A percentile compares a stretch with the other conserved stretches of the same genome.
phyloP scores from a whole-genome alignment of 23 tunicate species.

The Corella eumyota region DNA sequence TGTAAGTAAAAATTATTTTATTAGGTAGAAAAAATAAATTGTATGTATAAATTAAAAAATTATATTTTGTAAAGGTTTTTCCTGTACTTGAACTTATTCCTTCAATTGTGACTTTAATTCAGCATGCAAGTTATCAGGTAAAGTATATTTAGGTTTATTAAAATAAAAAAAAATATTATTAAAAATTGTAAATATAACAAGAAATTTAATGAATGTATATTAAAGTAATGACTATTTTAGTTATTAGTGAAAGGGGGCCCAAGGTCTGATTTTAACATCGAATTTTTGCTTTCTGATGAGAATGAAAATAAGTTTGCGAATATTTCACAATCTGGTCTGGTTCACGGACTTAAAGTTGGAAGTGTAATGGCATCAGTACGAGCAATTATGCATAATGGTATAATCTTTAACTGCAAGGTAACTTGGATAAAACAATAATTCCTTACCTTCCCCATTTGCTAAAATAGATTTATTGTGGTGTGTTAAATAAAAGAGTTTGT shows the following conservation, averaged over 20 bases:
- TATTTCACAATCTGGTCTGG: constrained; percentile 42
- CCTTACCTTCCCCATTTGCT: too few relatives aligned
- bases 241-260: constrained; percentile 39
- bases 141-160: background rate
- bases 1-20: constrained; percentile 12
- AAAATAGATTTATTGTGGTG: too few relatives aligned
- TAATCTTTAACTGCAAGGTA: constrained; percentile 48
- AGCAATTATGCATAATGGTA: constrained; percentile 50
- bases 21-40: background rate
- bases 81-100: constrained; percentile 31
- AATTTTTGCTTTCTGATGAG: constrained; percentile 5
- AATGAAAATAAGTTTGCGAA: background rate
- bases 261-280: constrained; percentile 37
- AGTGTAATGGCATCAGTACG: constrained; percentile 11
- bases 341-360: constrained; percentile 21
- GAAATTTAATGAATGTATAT: too few relatives aligned
- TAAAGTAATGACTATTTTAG: constrained; percentile 1
- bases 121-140: constrained; percentile 38
- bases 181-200: too few relatives aligned
- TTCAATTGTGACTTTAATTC: constrained; percentile 22
- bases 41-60: too few relatives aligned
- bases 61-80: too few relatives aligned
- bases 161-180: background rate
- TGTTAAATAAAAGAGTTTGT: too few relatives aligned
- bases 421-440: background rate